These are phyloP conservation scores for Sebastes flavidus DNA, from an alignment of 2,797 vertebrate species.

Conservation along the genomic window DNA sequence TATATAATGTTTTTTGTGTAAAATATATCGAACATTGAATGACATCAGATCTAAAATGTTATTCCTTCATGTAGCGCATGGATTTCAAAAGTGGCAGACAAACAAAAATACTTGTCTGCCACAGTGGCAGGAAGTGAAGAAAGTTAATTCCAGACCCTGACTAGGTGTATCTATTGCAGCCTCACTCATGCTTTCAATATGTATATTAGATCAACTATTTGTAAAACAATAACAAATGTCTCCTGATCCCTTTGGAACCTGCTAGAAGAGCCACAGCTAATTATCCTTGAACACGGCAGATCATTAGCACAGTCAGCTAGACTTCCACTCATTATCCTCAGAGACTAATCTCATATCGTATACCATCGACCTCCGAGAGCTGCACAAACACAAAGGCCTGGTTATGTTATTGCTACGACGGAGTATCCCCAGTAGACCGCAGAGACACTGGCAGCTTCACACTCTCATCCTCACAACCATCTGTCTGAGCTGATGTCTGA, in stretches of 20 bases:
- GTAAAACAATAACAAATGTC: constrained; percentile 47
- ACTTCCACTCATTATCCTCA: constrained; percentile 42
- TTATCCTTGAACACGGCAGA: constrained; percentile 46
- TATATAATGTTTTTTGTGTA: too few species aligned
- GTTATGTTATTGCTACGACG: constrained; percentile 22
- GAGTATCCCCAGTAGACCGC: constrained; percentile 15
- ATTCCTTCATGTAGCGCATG: too few species aligned
- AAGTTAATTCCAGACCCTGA: too few species aligned
- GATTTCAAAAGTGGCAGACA: too few species aligned
- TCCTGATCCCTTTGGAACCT: constrained; percentile 29
- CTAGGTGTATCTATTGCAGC: not conserved
- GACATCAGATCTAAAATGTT: too few species aligned
- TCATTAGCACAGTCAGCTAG: constrained; percentile 51
- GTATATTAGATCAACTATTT: constrained; percentile 16
- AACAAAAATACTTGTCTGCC: too few species aligned
- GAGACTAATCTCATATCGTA: constrained; percentile 46
- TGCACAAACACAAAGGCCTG: constrained; percentile 1
- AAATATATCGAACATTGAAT: too few species aligned
- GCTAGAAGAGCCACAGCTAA: constrained; percentile 39
- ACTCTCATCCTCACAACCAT: constrained; percentile 21
- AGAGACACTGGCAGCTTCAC: constrained; percentile 7
- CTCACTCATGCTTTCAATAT: not conserved
- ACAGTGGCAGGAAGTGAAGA: too few species aligned
- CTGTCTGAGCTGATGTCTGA: constrained; percentile 31
- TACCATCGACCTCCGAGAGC: constrained; percentile 22